Percentiles rank a stretch among this genome's conserved stretches.
These are phyloP conservation scores for Ennomos quercinarius DNA, from an alignment of 2,888 invertebrate species.

Conservation along the genomic window DNA sequence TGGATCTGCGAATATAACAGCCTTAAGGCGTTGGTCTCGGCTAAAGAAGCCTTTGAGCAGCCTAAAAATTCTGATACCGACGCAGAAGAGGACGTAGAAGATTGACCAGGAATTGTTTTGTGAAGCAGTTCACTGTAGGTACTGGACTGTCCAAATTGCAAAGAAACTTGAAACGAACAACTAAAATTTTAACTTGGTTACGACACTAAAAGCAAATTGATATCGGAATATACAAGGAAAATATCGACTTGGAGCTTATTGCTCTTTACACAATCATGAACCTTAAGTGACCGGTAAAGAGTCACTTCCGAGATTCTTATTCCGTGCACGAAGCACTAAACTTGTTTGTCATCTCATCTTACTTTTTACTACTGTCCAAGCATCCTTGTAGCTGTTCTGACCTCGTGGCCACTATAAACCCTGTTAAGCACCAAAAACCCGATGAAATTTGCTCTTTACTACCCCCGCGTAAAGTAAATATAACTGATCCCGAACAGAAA, in stretches of 20 bases:
- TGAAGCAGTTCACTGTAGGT: too few species aligned
- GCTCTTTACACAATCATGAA: conserved; percentile 4
- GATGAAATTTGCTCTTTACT: conserved; percentile 62
- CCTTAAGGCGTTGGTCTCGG: too few species aligned
- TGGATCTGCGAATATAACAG: too few species aligned
- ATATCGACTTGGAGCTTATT: background rate
- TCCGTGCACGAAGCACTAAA: conserved; percentile 30
- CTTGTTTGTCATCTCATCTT: conserved; percentile 37
- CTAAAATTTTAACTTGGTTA: too few species aligned
- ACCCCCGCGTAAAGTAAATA: conserved; percentile 67
- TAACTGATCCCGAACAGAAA: conserved; percentile 60
- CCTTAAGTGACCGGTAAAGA: conserved; percentile 10
- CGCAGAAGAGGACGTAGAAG: too few species aligned
- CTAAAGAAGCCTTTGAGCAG: too few species aligned
- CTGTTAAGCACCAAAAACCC: conserved; percentile 50
- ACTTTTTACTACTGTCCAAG: conserved; percentile 38
- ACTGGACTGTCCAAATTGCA: too few species aligned
- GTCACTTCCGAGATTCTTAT: conserved; percentile 16
- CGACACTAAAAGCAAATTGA: too few species aligned
- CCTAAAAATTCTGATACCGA: too few species aligned
- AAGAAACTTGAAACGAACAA: too few species aligned
- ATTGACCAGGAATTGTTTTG: too few species aligned
- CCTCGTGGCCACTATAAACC: conserved; percentile 40
- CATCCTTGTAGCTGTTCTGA: conserved; percentile 34
- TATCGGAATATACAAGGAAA: background rate